phyloP scores from a whole-genome alignment of 2,888 invertebrate species.

The Byasa hedistus region DNA sequence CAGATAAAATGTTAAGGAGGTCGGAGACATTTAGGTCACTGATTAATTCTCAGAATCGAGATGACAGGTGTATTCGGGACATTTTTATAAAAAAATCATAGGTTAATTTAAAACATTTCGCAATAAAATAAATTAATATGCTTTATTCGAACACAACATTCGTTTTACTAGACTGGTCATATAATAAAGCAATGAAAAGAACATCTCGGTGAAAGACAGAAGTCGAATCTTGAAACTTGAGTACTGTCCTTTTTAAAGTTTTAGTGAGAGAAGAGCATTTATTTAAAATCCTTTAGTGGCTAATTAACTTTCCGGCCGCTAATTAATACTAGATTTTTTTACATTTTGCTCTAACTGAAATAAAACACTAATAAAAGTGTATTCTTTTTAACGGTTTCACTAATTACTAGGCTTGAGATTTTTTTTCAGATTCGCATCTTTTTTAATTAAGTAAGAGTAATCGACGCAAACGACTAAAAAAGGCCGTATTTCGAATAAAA shows the following conservation, averaged over 20 bases:
- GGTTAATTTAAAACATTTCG: background rate
- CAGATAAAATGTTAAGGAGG: background rate
- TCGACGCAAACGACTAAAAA: background rate
- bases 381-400: slow-evolving; percentile 21
- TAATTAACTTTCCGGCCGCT: slow-evolving; percentile 26
- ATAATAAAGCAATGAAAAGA: background rate
- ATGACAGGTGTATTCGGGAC: background rate
- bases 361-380: slow-evolving; percentile 21
- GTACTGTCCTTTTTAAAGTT: slow-evolving; percentile 6
- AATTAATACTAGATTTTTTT: slow-evolving; percentile 27
- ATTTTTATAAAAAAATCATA: too few species aligned
- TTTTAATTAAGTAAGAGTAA: background rate
- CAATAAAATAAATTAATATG: background rate
- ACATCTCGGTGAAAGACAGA: background rate
- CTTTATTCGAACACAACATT: background rate
- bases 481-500: background rate
- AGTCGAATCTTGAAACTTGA: background rate
- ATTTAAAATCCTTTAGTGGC: slow-evolving; percentile 28
- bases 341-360: slow-evolving; percentile 24
- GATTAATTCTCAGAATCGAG: slow-evolving; percentile 4
- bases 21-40: slow-evolving; percentile 8
- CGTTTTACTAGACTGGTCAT: background rate
- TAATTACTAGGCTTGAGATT: slow-evolving; percentile 24
- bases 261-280: slow-evolving; percentile 13
- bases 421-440: slow-evolving; percentile 7